Base-by-base conservation (phyloP, 2,888 invertebrate genomes). In the Tachina fera region DNA sequence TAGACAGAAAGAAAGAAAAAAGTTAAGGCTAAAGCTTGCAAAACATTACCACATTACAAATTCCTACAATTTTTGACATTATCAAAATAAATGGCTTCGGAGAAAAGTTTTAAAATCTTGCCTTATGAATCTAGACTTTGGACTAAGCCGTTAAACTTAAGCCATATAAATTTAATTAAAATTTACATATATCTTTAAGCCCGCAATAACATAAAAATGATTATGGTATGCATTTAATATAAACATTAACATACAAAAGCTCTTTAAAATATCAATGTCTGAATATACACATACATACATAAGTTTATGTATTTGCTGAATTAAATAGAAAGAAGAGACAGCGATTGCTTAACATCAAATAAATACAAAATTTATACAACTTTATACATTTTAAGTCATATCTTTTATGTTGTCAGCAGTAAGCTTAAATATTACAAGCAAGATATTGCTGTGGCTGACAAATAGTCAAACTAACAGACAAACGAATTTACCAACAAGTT, bases 121-220 rank as follows among this genome's bases (percentile, higher is more conserved):
- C 22, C 1, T 3, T 22, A 22, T 2, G 3, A 6, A 6, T 31
- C 31, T 6, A 2, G 0, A 31, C 31, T 31, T 31, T 31, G 6
- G 6, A 6, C 31, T 31, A 31, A 31, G 6, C 6, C 6, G 13
- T 56, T 0, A 22, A n/a, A 13, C 31, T 56, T 51, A 51, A 60
- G 6, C n/a, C 60, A 10, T 31, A 11, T 51, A 49, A 22, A 67
- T 51, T 13, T 82, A 76, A 77, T 72, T 78, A 71, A 76, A 81
- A 79, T 86, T 72, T 82, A 74, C 74, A 82, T 49, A 74, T 77
- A 82, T 49, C 71, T 45, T 74, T 63, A 79, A 87, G 82, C 80
- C 74, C 31, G 58, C 70, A 51, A 79, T 80, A 84, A 77, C 85
- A 85, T 78, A 86, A 58, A 80, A 87, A 86, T 80, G 83, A 86